Percentiles rank a stretch among this genome's conserved stretches.
These are phyloP conservation scores for Muntiacus muntjak DNA, from an alignment of 2,113 vertebrate species.

Conservation along the genomic window DNA sequence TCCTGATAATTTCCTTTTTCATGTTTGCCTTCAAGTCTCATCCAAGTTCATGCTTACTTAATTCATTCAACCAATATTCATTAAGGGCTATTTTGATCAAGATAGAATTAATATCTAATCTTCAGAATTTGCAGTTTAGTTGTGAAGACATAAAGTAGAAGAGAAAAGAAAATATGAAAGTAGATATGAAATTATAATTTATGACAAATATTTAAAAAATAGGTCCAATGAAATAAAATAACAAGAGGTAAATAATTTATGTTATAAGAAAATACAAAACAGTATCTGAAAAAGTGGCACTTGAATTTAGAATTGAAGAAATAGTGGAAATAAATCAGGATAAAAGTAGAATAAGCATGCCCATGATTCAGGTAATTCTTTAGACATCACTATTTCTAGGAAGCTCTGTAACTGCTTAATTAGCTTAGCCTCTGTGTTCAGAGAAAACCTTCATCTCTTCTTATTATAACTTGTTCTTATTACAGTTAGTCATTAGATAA, in stretches of 20 bases:
- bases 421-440: not conserved
- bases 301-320: not conserved
- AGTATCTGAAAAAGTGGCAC: not conserved
- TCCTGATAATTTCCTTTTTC: not conserved
- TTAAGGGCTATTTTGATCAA: not conserved
- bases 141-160: not conserved
- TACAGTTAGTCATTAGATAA: not conserved
- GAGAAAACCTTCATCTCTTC: slow-evolving; percentile 2
- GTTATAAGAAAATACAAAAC: not conserved
- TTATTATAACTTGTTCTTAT: slow-evolving; percentile 21
- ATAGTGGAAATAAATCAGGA: not conserved
- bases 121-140: not conserved
- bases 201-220: not conserved
- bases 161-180: not conserved
- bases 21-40: not conserved
- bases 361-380: slow-evolving; percentile 13
- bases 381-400: not conserved
- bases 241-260: not conserved
- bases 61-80: not conserved
- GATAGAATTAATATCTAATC: not conserved
- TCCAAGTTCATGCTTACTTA: not conserved
- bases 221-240: not conserved
- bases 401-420: not conserved
- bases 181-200: not conserved
- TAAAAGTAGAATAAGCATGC: not conserved